Base-by-base conservation (phyloP, 2,888 invertebrate species). In the Alviniconcha strummeri region DNA sequence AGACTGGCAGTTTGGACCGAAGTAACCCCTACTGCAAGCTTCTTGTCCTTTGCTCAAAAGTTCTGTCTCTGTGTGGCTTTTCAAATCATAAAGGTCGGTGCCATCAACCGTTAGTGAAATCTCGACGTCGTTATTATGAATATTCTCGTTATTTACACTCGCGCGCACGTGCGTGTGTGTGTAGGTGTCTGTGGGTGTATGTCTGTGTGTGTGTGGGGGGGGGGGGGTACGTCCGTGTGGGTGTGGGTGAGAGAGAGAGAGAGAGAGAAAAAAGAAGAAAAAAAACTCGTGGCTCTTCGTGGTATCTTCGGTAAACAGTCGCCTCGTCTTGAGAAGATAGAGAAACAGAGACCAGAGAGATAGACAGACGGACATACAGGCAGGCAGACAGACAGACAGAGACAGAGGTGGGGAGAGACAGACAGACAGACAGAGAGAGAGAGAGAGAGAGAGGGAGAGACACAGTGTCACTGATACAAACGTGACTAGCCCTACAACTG, bases 371-470 rank as follows among this genome's bases (percentile, higher is more conserved):
- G 60, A 11, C 69, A 69, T 17, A 17, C n/a, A 8, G 19, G 13
- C 54, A 56, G 55, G 54, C 7, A 52, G 74, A 15, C 75, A 52
- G 60, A 57, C 55, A 74, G 60, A 81, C 60, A 57, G 75, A 75
- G 80, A 80, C 36, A 80, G 54, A 80, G 69, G 67, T 64, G 60
- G 79, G 60, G 79, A 79, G 64, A 79, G 79, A 79, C 19, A 79
- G 79, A 79, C 11, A 79, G 79, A 79, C 60, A 79, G n/a, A 79
- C 11, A 79, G 79, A 79, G 64, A 79, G n/a, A 64, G 36, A 64
- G 64, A 64, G 56, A 79, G 9, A 64, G 64, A 79, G 7, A 79
- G 6, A 57, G 13, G 57, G n/a, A 19, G n/a, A 71, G 17, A 69
- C n/a, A 69, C 36, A 78, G 36, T 4, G 15, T 57, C 13, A 57